These are phyloP conservation scores for Neopelma chrysocephalum DNA, from an alignment of 2,797 vertebrate genomes.

Conservation along the genomic window DNA sequence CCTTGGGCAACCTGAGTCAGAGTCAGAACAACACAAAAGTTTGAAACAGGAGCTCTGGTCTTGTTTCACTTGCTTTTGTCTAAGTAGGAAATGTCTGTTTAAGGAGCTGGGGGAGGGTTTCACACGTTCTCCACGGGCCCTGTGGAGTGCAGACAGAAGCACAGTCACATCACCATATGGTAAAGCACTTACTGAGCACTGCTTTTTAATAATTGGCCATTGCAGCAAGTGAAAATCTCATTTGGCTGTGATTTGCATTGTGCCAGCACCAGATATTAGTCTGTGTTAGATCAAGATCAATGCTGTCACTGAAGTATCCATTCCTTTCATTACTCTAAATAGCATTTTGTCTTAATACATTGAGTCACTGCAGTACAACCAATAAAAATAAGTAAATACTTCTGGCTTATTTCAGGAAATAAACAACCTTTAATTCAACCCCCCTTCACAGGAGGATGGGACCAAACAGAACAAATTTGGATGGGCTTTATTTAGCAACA, in stretches of 20 bases:
- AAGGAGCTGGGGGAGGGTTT: neutral
- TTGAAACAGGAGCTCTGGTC: neutral
- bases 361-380: slow-evolving; percentile 38
- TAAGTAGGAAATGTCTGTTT: neutral
- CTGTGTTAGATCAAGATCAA: slow-evolving; percentile 41
- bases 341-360: slow-evolving; percentile 51
- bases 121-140: neutral
- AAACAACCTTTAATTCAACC: slow-evolving; percentile 18
- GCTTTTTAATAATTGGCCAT: slow-evolving; percentile 25
- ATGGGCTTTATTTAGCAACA: slow-evolving; percentile 35
- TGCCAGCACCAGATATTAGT: slow-evolving; percentile 2
- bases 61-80: neutral
- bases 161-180: neutral
- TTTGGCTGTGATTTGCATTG: slow-evolving; percentile 16
- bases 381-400: slow-evolving; percentile 55
- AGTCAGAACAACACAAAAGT: neutral
- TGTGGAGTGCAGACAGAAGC: neutral
- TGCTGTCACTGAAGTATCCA: slow-evolving; percentile 38
- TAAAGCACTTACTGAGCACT: neutral
- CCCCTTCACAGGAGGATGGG: neutral
- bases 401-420: slow-evolving; percentile 35
- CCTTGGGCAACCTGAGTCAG: neutral
- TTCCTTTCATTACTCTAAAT: slow-evolving; percentile 54
- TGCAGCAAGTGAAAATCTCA: slow-evolving; percentile 15
- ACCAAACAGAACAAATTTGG: slow-evolving; percentile 22